Percentiles rank a stretch among this genome's conserved stretches.
phyloP scores from a whole-genome alignment of 1,140 invertebrate species.

The Aphelinus atriplicis region DNA sequence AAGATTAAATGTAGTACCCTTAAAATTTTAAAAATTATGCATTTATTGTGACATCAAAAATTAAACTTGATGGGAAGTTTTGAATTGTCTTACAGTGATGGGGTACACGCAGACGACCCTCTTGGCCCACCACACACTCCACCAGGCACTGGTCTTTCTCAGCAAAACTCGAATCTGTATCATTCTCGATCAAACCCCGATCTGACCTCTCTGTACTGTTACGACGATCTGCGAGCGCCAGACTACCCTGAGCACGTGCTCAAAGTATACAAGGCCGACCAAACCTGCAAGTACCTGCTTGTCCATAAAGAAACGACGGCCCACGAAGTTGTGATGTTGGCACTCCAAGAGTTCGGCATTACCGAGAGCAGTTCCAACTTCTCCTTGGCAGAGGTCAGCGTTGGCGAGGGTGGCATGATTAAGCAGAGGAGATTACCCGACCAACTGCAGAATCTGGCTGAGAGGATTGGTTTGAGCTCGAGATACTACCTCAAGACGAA shows the following conservation, averaged over 20 bases:
- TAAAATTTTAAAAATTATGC: too few relatives aligned
- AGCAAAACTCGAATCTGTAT: constrained; percentile 70
- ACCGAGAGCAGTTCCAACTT: constrained; percentile 92
- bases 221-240: constrained; percentile 76
- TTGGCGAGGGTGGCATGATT: constrained; percentile 92
- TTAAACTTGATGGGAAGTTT: too few relatives aligned
- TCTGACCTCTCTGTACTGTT: constrained; percentile 80
- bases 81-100: constrained; percentile 59
- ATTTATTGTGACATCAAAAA: too few relatives aligned
- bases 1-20: too few relatives aligned
- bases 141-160: constrained; percentile 59
- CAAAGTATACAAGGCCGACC: constrained; percentile 96
- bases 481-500: constrained; percentile 98
- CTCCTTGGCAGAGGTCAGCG: constrained; percentile 94
- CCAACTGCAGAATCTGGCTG: constrained; percentile 93
- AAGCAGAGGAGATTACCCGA: constrained; percentile 96
- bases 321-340: constrained; percentile 97
- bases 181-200: constrained; percentile 93
- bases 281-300: constrained; percentile 96
- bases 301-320: constrained; percentile 99
- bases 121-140: constrained; percentile 63
- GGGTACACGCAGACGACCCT: constrained; percentile 70
- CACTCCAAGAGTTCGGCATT: constrained; percentile 95
- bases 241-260: constrained; percentile 97
- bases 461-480: constrained; percentile 87